Base-by-base conservation (phyloP, 2,113 vertebrate species). In the Polyodon spathula region DNA sequence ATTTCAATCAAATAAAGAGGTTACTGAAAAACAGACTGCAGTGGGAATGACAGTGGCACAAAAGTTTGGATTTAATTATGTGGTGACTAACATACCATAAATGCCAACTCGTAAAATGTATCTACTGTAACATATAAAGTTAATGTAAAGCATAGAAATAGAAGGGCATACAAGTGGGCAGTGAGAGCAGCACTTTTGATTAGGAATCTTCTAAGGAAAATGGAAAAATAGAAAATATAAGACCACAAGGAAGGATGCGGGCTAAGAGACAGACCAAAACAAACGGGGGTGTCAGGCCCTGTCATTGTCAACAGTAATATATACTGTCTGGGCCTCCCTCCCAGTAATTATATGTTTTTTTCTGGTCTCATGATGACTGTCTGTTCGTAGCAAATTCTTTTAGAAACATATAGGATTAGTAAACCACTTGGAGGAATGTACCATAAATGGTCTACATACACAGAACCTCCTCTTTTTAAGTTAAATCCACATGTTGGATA, bases 241-340 rank as follows among this genome's bases (percentile, higher is more conserved):
- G 53, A 55, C 53, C 53, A 55, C 53, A 55, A 55, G 17, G 53
- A n/a, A 55, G 53, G 53, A 55, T 55, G 53, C 53, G 53, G 51
- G 53, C 53, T 37, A 37, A 4, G 16, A 2, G 6, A 16, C 5
- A 54, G 16, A 7, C 53, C 16, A 37, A 37, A 6, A 14, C 15
- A 16, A 37, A n/a, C n/a, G n/a, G 27, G 1, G 27, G 27, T 27
- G 53, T 16, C 37, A 16, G 10, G 53, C n/a, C 17, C 10, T 55
- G 53, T 55, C 53, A 55, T 55, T 55, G 53, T 55, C 15, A 38
- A 37, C 17, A 55, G 16, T 37, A 55, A 8, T 16, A 55, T 55
- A 55, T 37, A 55, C 53, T 55, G 37, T 55, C 53, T 55, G 12
- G 15, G 53, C 53, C 53, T 55, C 53, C 53, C 7, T 55, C 53